These are phyloP conservation scores for Propithecus deckenii DNA, from an alignment of 2,797 vertebrate species.

Conservation along the genomic window DNA sequence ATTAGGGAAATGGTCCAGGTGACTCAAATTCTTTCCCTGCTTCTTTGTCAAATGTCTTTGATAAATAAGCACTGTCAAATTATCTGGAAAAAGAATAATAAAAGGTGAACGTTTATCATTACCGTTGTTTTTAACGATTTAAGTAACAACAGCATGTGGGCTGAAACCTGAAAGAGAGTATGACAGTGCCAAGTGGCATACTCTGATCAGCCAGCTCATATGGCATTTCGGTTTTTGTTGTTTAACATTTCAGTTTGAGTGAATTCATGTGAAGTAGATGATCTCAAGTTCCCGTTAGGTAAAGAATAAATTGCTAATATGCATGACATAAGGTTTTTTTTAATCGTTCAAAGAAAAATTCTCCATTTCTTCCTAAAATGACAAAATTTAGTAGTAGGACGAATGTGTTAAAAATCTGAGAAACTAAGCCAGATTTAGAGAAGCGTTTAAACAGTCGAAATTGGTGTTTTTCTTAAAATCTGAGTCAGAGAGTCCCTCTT, in stretches of 20 bases:
- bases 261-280: neutral
- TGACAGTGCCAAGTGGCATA: neutral
- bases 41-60: slow-evolving; percentile 6
- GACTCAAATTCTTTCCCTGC: neutral
- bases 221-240: neutral
- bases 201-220: neutral
- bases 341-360: slow-evolving; percentile 30
- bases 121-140: neutral
- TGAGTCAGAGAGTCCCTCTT: slow-evolving; percentile 15
- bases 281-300: neutral
- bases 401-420: slow-evolving; percentile 39
- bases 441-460: slow-evolving; percentile 41
- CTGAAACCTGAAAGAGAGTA: neutral
- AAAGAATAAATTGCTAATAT: slow-evolving; percentile 12
- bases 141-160: neutral
- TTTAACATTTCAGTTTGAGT: neutral
- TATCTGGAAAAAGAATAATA: neutral
- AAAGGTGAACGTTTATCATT: neutral
- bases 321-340: neutral
- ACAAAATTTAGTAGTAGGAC: neutral
- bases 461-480: slow-evolving; percentile 58
- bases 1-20: neutral
- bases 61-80: neutral
- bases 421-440: slow-evolving; percentile 52
- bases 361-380: slow-evolving; percentile 35